A percentile compares a stretch with the other conserved stretches of the same genome.
phyloP scores from a whole-genome alignment of 2,797 vertebrate genomes.

The Nannoperca australis region DNA sequence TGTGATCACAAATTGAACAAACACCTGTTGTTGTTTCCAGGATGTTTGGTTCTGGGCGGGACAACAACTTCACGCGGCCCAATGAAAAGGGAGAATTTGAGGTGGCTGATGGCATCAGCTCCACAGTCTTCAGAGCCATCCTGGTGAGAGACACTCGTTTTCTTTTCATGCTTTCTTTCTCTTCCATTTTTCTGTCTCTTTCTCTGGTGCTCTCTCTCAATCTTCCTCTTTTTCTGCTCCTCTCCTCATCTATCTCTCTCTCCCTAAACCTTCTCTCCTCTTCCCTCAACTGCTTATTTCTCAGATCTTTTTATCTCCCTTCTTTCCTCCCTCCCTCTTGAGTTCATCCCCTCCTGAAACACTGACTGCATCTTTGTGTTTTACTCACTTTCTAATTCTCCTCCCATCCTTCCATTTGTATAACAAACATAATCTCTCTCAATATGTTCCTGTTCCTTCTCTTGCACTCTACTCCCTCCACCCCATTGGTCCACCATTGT shows the following conservation, averaged over 20 bases:
- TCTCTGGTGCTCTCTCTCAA: background rate
- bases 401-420: constrained; percentile 1
- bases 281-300: background rate
- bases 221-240: background rate
- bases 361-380: background rate
- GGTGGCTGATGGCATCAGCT: constrained; percentile 98
- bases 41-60: constrained; percentile 98
- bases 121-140: constrained; percentile 97
- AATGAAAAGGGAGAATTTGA: constrained; percentile 99
- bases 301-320: background rate
- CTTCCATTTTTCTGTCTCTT: background rate
- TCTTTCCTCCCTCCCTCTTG: background rate
- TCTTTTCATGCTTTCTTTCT: background rate
- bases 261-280: background rate
- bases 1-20: background rate
- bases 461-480: background rate
- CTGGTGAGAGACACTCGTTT: constrained; percentile 86
- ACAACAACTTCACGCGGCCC: constrained; percentile 97
- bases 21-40: constrained; percentile 73
- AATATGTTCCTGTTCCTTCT: background rate
- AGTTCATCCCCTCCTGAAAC: background rate
- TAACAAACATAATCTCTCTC: background rate
- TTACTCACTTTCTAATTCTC: background rate
- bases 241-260: background rate
- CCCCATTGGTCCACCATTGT: background rate